These are phyloP conservation scores for Sparus aurata DNA, from an alignment of 2,797 vertebrate species.

Conservation along the genomic window DNA sequence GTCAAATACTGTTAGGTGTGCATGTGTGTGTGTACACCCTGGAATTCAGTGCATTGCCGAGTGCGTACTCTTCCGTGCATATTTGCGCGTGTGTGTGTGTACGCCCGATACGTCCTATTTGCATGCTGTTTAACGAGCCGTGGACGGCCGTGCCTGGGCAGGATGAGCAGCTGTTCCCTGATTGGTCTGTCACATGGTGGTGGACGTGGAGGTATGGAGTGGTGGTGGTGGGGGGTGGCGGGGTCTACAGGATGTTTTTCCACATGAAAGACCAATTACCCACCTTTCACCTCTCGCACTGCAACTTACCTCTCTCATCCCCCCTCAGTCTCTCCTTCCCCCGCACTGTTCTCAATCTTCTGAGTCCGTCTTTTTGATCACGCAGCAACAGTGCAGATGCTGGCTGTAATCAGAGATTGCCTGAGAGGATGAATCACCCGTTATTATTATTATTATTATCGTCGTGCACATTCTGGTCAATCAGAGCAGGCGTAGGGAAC, in stretches of 20 bases:
- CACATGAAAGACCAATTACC: slow-evolving; percentile 49
- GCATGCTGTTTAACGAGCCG: slow-evolving; percentile 58
- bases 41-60: slow-evolving; percentile 1
- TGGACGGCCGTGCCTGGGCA: slow-evolving; percentile 54
- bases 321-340: neutral
- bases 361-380: neutral
- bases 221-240: neutral
- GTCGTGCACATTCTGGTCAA: slow-evolving; percentile 1
- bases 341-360: neutral
- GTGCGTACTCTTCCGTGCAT: neutral
- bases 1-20: slow-evolving; percentile 26
- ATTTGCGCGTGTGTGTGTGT: neutral
- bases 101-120: slow-evolving; percentile 43
- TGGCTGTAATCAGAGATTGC: neutral
- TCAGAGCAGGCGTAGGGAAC: neutral
- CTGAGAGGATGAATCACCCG: slow-evolving; percentile 22
- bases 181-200: slow-evolving; percentile 61
- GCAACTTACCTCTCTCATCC: neutral
- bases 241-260: slow-evolving; percentile 48
- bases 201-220: neutral
- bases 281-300: slow-evolving; percentile 26
- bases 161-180: slow-evolving; percentile 68
- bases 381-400: neutral
- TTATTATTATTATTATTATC: neutral
- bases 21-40: neutral